Evolutionary conservation across 1,140 invertebrate species (phyloP).

Genomic region (Drosophila guanche): DNA sequence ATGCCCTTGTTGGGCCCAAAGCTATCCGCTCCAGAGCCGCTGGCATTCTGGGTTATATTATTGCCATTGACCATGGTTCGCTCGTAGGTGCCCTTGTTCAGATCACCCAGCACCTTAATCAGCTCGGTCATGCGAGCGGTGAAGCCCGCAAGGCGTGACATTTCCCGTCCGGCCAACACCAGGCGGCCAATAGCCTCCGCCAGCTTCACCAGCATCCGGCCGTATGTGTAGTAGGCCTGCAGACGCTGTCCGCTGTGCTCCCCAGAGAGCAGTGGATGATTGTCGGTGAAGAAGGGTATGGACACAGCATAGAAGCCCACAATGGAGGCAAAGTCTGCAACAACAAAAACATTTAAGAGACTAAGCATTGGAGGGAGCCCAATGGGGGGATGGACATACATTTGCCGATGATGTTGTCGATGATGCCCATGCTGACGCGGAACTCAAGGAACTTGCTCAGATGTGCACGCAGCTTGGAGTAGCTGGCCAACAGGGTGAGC

Average conservation of each 20-base stretch:
- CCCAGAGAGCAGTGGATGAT: constrained; percentile 87
- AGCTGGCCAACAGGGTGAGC: constrained; percentile 93
- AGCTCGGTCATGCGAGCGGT: constrained; percentile 96
- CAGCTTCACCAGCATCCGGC: constrained; percentile 97
- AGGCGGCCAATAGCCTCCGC: constrained; percentile 98
- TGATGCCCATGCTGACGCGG: constrained; percentile 95
- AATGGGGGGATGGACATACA: constrained; percentile 87
- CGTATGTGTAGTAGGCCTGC: constrained; percentile 97
- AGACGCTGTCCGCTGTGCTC: constrained; percentile 88
- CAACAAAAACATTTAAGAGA: background rate
- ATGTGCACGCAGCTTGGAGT: constrained; percentile 95
- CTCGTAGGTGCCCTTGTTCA: constrained; percentile 93
- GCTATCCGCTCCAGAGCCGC: constrained; percentile 33
- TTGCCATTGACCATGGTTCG: constrained; percentile 92
- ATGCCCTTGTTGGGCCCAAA: constrained; percentile 89
- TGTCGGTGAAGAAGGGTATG: constrained; percentile 93
- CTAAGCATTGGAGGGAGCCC: background rate
- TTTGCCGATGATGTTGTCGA: constrained; percentile 98
- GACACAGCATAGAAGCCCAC: constrained; percentile 98
- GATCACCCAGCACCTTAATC: constrained; percentile 92
- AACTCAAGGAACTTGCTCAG: constrained; percentile 95
- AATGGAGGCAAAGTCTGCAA: constrained; percentile 94
- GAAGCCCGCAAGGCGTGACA: constrained; percentile 95
- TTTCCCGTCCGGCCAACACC: constrained; percentile 95
- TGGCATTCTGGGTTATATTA: constrained; percentile 43